Base-by-base conservation (phyloP, 2,797 vertebrate species). In the Toxotes lorentzi region DNA sequence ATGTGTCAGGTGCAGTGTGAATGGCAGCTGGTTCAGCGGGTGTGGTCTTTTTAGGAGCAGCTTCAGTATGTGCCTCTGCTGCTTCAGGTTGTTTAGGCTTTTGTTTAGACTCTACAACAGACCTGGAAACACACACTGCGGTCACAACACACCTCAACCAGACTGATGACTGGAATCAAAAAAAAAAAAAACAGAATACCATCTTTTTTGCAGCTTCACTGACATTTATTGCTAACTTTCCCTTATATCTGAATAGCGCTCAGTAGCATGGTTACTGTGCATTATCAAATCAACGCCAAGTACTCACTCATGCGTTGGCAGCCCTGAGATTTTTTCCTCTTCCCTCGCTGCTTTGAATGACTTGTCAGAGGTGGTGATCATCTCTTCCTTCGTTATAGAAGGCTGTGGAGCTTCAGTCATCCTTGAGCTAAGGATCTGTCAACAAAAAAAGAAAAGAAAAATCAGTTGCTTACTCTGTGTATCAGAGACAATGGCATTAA, bases 401-500 rank as follows among this genome's bases (percentile, higher is more conserved):
- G 62, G 82, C 80, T 68, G 77, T 40, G 84, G 89, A 35, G 73
- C 86, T 43, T 91, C 84, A 35, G 86, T 86, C 87, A 94, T 84
- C 78, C 85, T 93, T 16, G 95, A 92, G 76, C 87, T 89, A 67
- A 96, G 88, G 86, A 96, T 91, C 95, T 96, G 87, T 59, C 13
- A 74, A 61, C n/a, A n/a, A n/a, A n/a, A n/a, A n/a, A n/a, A n/a
- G n/a, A 4, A 73, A 70, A 2, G 76, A 35, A 58, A 40, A 53
- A 68, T 8, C 6, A 56, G 0, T 45, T 40, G 4, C 13, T 53
- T 73, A 27, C 43, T 34, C 17, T 57, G 38, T 30, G 7, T 5
- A 4, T 65, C 10, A 54, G 0, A 21, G 8, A 43, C 38, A 69
- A 11, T 1, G 5, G 7, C 19, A n/a, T n/a, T 2, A 58, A 65